A percentile compares a stretch with the other conserved stretches of the same genome.
Conservation (phyloP, 1,140 invertebrate genomes). For the Penaeus vannamei region DNA sequence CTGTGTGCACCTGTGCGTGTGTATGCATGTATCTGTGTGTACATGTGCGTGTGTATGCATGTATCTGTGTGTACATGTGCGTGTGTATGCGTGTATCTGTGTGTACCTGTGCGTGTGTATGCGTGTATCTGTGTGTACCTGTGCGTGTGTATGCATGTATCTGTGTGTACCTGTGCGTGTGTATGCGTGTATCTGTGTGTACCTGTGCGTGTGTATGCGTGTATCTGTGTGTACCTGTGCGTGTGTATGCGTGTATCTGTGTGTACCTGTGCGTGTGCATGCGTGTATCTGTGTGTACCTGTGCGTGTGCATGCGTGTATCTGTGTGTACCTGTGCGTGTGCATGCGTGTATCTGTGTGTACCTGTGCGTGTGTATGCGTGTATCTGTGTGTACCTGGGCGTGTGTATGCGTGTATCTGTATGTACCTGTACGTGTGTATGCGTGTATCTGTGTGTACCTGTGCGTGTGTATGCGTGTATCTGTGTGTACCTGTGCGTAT, state of each 20-base stretch:
- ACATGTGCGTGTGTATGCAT: background rate
- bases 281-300: background rate
- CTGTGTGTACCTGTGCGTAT: background rate
- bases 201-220: too few species aligned
- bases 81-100: background rate
- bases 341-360: background rate
- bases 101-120: too few species aligned
- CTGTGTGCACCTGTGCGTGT: too few species aligned
- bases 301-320: background rate
- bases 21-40: conserved; percentile 20
- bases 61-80: background rate
- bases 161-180: too few species aligned
- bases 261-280: background rate
- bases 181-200: too few species aligned
- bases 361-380: background rate
- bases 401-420: background rate
- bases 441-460: background rate
- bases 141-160: too few species aligned
- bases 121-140: too few species aligned
- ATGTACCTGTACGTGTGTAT: background rate
- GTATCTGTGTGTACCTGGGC: background rate
- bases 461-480: background rate
- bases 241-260: background rate
- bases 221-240: too few species aligned
- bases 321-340: background rate